Base-by-base conservation (phyloP, 1,140 invertebrate genomes). In the Polypedilum vanderplanki region DNA sequence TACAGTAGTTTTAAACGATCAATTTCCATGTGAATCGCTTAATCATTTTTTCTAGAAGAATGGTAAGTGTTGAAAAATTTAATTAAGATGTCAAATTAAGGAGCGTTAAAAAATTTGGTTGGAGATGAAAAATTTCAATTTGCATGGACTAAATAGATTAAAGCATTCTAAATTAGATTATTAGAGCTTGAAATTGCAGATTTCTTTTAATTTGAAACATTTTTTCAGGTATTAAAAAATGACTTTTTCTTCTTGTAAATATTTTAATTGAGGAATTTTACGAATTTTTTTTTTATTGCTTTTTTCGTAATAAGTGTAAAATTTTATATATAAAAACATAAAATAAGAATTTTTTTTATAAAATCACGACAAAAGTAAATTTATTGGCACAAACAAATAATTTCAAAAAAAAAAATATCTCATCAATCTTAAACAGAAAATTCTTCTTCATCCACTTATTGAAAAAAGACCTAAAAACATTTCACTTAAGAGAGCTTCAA, bases 1-100 rank as follows among this genome's bases (percentile, higher is more conserved):
- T 15, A 57, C 15, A n/a, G 46, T 15, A 57, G 46, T 57, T 57
- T 57, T 57, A 9, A 18, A 18, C 20, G 65, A 22, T 33, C 24
- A 18, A 20, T 18, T 70, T 18, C 20, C 20, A 17, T 70, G 65
- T 70, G 65, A 70, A 70, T n/a, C 65, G 18, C 18, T 70, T 70
- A 70, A 70, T 70, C 17, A 70, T 70, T 70, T 22, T 70, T 57
- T 20, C 7, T 2, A 67, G 15, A 8, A 57, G n/a, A 57, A n/a
- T 4, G 20, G 65, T 20, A 70, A 18, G 65, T 18, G 65, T 70
- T 18, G 15, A 33, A 70, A 70, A 70, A 70, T 70, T 70, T 20
- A 70, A 70, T 70, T 70, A 20, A 70, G 65, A 70, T 70, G 65
- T 70, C 65, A 70, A 70, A 20, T 70, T 57, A 57, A 57, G 46